phyloP scores from a whole-genome alignment of 1,140 invertebrate species.

The Drosophila bifasciata region DNA sequence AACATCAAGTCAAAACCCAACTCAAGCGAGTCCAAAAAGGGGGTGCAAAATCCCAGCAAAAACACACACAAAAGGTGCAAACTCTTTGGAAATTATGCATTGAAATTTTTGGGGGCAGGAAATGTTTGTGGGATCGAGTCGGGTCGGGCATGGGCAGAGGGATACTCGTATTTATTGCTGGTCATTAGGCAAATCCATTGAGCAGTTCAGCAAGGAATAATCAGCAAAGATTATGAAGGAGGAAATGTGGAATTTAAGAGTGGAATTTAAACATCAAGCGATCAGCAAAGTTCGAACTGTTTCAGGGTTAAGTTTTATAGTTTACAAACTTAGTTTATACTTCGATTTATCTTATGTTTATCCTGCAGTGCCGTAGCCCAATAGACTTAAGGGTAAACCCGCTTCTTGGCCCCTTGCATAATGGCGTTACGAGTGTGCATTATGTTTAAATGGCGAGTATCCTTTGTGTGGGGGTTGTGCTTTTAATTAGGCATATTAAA shows the following conservation, averaged over 20 bases:
- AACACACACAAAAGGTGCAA: conserved; percentile 65
- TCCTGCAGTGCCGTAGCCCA: too few relatives aligned
- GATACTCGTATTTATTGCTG: conserved; percentile 35
- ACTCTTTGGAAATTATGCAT: conserved; percentile 62
- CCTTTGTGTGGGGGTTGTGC: conserved; percentile 49
- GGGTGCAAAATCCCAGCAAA: too few relatives aligned
- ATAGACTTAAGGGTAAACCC: too few relatives aligned
- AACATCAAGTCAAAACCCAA: conserved; percentile 18
- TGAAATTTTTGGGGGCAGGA: conserved; percentile 34
- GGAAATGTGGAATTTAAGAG: too few relatives aligned
- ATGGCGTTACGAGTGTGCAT: conserved; percentile 54
- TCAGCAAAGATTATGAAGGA: too few relatives aligned
- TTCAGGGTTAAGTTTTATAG: too few relatives aligned
- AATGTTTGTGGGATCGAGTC: background rate
- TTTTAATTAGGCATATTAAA: conserved; percentile 81
- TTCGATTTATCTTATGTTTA: too few relatives aligned
- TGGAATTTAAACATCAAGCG: too few relatives aligned
- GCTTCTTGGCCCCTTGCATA: conserved; percentile 24
- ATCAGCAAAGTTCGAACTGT: too few relatives aligned
- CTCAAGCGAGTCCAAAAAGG: conserved; percentile 31
- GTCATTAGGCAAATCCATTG: conserved; percentile 40
- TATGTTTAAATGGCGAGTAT: conserved; percentile 27
- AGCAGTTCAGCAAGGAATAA: background rate
- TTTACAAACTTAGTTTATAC: too few relatives aligned
- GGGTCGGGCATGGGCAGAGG: conserved; percentile 3